These are phyloP conservation scores for Leucopternis melanops DNA, from an alignment of 2,113 vertebrate genomes.

Conservation along the genomic window DNA sequence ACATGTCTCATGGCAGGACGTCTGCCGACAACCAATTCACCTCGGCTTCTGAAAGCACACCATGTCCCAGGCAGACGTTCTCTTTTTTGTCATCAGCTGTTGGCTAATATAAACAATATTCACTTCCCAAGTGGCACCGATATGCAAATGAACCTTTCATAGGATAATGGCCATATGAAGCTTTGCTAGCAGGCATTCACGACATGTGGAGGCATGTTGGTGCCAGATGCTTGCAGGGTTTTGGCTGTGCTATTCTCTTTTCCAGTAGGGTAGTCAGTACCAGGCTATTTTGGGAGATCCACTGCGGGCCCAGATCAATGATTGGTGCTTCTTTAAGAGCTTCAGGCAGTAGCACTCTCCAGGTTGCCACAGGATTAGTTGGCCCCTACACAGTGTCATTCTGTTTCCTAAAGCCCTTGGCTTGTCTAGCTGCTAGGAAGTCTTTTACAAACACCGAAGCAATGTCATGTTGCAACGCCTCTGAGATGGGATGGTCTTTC, in stretches of 20 bases:
- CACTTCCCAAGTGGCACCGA: conserved; percentile 41
- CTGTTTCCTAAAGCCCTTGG: neutral
- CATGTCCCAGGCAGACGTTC: neutral
- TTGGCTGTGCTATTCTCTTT: conserved; percentile 26
- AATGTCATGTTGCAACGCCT: neutral
- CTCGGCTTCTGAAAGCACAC: neutral
- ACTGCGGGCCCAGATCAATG: neutral
- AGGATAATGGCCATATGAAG: conserved; percentile 29
- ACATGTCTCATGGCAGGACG: neutral
- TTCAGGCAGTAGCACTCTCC: neutral
- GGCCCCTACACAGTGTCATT: neutral
- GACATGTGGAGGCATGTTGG: neutral
- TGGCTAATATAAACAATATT: conserved; percentile 26
- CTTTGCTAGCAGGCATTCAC: conserved; percentile 34
- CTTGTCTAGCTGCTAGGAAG: neutral
- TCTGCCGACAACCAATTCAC: neutral
- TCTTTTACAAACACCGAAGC: neutral
- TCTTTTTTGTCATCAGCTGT: neutral
- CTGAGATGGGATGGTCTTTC: neutral
- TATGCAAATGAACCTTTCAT: conserved; percentile 44
- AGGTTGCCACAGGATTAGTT: conserved; percentile 6
- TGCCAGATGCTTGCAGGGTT: conserved; percentile 53
- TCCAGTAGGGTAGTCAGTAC: conserved; percentile 41
- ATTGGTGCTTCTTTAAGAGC: neutral
- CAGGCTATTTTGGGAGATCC: conserved; percentile 31